Percentiles rank a stretch among this genome's conserved stretches.
Evolutionary conservation across 2,888 invertebrate genomes (phyloP).

Genomic region (Troides aeacus): DNA sequence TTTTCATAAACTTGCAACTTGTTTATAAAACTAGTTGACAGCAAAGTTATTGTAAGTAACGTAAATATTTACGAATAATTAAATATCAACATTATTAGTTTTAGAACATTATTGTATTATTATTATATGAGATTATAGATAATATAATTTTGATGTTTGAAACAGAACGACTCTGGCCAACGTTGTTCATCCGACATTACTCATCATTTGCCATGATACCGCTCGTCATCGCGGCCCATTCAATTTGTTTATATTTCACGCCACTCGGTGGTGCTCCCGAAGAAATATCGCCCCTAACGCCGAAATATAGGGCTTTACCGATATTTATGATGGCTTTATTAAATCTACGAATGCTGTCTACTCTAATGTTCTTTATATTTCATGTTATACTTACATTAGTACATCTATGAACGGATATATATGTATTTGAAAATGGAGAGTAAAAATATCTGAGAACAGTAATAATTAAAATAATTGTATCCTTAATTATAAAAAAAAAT

Average conservation of each 20-base stretch:
- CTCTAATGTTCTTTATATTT: constrained; percentile 60
- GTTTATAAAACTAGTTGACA: too few relatives aligned
- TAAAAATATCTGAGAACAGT: neutral
- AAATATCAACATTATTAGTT: too few relatives aligned
- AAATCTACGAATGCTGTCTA: constrained; percentile 50
- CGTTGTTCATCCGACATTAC: constrained; percentile 53
- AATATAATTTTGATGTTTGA: neutral
- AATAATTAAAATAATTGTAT: too few relatives aligned
- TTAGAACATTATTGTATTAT: too few relatives aligned
- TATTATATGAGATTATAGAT: neutral
- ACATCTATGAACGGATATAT: constrained; percentile 32
- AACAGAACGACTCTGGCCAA: constrained; percentile 12
- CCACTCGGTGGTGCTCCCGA: constrained; percentile 69
- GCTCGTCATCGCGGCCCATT: constrained; percentile 71
- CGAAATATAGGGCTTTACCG: constrained; percentile 72
- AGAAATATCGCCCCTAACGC: constrained; percentile 68
- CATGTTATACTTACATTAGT: too few relatives aligned
- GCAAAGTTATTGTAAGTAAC: too few relatives aligned
- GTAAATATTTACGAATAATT: too few relatives aligned
- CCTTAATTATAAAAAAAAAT: neutral
- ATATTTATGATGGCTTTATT: constrained; percentile 73
- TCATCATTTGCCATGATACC: constrained; percentile 71
- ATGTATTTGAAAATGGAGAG: neutral
- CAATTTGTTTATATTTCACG: constrained; percentile 80
- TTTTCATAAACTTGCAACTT: too few relatives aligned